Evolutionary conservation across 2,113 vertebrate genomes (phyloP), one percentile per base, ranked within the genome.

Genomic region (Paracanthobrama guichenoti): DNA sequence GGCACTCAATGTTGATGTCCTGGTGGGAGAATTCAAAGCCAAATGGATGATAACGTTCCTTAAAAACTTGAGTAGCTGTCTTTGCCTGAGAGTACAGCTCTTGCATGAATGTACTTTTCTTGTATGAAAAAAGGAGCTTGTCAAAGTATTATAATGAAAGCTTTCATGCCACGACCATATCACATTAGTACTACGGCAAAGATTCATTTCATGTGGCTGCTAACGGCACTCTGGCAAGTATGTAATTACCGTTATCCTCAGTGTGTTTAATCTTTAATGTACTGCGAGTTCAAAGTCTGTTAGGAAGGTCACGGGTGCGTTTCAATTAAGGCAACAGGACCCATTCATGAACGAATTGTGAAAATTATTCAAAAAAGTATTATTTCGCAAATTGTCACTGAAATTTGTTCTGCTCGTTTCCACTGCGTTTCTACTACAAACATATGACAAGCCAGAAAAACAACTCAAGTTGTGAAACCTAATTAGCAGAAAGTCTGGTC

Each of bases 231-330:
- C 31, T 8, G 59, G 35, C 39, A 62, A 79, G 57, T 64, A 46
- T 79, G 57, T 79, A 79, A 79, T 79, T 79, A 79, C 57, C 35
- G 3, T 64, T 79, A 64, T 79, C 39, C 24, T 64, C 59, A 46
- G 20, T 46, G 59, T 79, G 59, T 79, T 79, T 64, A 79, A 79
- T 79, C 44, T 80, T 67, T 66, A 80, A 80, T 80, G 60, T 50
- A 7, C 6, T 80, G 59, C 12, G 9, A 64, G 59, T 50, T 80
- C 60, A 80, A 67, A 80, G 24, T 18, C 60, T 50, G 78, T 67
- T 80, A 31, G 42, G 22, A 62, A 62, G 77, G 77, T 79, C 77
- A 79, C 57, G 35, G 55, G n/a, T 79, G 57, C 2, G 35, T 46
- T 26, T 46, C 57, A 59, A 62, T 75, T 2, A 53, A 28, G 24